Conservation (phyloP, 1,140 invertebrate genomes). For the Drosophila oshimai region DNA sequence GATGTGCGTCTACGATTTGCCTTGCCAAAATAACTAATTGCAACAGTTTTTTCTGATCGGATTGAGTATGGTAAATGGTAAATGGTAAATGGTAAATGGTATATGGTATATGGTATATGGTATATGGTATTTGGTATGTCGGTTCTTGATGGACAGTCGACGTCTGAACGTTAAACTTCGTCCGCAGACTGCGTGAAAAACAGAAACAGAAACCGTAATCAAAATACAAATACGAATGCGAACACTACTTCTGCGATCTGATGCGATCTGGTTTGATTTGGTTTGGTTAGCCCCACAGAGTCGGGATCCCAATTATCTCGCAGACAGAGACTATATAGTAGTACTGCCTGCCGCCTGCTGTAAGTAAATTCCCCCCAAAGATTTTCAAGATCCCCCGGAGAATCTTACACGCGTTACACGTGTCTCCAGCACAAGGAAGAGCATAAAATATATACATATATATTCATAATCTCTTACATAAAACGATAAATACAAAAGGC, state of each 20-base stretch:
- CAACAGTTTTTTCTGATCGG: conserved; percentile 21
- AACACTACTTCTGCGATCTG: conserved; percentile 32
- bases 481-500: conserved; percentile 27
- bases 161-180: conserved; percentile 17
- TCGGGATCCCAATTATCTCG: conserved; percentile 10
- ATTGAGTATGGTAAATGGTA: background rate
- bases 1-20: conserved; percentile 18
- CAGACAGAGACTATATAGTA: background rate
- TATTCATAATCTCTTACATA: conserved; percentile 38
- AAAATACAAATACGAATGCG: conserved; percentile 34
- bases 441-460: too few relatives aligned
- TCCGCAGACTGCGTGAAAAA: conserved; percentile 13
- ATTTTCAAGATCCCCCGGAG: background rate
- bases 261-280: conserved; percentile 38
- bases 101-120: background rate
- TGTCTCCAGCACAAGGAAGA: conserved; percentile 9
- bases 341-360: background rate
- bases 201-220: conserved; percentile 21
- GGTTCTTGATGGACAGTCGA: conserved; percentile 9
- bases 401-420: conserved; percentile 18
- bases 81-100: background rate
- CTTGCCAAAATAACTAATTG: conserved; percentile 25
- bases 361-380: background rate
- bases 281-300: conserved; percentile 7
- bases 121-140: background rate